A percentile compares a stretch with the other conserved stretches of the same genome.
phyloP scores from a whole-genome alignment of 2,113 vertebrate genomes.

The Hymenochirus boettgeri region DNA sequence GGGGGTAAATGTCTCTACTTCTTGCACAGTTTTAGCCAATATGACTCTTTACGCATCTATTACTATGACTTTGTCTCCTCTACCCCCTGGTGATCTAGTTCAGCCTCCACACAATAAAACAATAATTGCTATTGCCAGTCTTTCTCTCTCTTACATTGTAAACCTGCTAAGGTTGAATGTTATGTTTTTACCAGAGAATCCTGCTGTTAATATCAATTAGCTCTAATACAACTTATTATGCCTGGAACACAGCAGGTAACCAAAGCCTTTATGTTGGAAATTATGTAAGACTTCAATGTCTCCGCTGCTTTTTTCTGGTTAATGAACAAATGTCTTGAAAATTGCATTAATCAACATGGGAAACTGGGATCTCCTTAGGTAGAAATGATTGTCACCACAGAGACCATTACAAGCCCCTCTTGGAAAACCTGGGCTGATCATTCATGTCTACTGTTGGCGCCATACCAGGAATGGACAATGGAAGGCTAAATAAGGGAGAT shows the following conservation, averaged over 20 bases:
- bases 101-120: constrained; percentile 20
- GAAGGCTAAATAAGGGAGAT: too few relatives aligned
- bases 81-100: constrained; percentile 17
- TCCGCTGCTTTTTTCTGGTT: constrained; percentile 34
- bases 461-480: too few relatives aligned
- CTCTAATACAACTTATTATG: constrained; percentile 30
- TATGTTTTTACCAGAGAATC: constrained; percentile 33
- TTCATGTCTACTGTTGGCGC: too few relatives aligned
- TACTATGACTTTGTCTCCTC: too few relatives aligned
- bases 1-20: too few relatives aligned
- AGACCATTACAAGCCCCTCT: constrained; percentile 8
- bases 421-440: too few relatives aligned
- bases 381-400: constrained; percentile 29
- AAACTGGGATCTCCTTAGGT: constrained; percentile 23
- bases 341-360: constrained; percentile 34
- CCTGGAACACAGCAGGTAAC: constrained; percentile 27
- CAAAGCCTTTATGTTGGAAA: constrained; percentile 33
- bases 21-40: too few relatives aligned
- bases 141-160: constrained; percentile 20
- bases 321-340: constrained; percentile 31
- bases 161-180: constrained; percentile 34
- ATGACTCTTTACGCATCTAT: too few relatives aligned
- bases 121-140: constrained; percentile 19
- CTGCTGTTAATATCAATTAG: constrained; percentile 41
- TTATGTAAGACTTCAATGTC: constrained; percentile 28